Evolutionary conservation across 1,140 invertebrate genomes (phyloP), one percentile per base, ranked within the genome.

Genomic region (Heliconius eleuchia): DNA sequence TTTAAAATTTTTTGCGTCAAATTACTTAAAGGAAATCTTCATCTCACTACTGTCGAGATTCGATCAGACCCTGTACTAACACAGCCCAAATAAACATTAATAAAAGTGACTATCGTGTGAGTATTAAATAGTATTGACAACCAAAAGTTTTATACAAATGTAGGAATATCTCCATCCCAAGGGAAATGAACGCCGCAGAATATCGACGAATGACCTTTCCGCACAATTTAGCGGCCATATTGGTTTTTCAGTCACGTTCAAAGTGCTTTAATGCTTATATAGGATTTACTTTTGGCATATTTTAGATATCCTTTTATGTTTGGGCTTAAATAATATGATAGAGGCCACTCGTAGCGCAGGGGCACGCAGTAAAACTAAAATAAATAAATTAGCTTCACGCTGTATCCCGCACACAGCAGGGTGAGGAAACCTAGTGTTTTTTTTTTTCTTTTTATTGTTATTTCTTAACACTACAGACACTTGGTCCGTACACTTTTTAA

Each of bases 161-260:
- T 55, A 57, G 71, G 27, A 74, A 66, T 79, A 74, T 74, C 77
- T 46, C 6, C 30, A 71, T 39, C 78, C 42, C 78, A 8, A 52
- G 78, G 78, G 78, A 79, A 79, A 79, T 79, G 73, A 74, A 71
- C 74, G 60, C 77, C 52, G 27, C 39, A 60, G 73, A 18, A 79
- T 79, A 79, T 79, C 78, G 71, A 73, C 74, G 74, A 34, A 76
- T 76, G 78, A 80, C 74, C 74, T 80, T 80, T 80, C 74, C 74
- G 27, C 57, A 42, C 77, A 76, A 80, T 80, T 52, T 57, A 34
- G 60, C 74, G 11, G 74, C 78, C 78, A 80, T 80, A 73, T 80
- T 76, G 74, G 74, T 76, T 80, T 76, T 76, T 76, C 72, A 74
- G 73, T n/a, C 77, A 70, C 77, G 77, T 79, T 71, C 23, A 2